These are phyloP conservation scores for Chalcosyrphus nemorum DNA, from an alignment of 2,888 invertebrate species.

Conservation along the genomic window DNA sequence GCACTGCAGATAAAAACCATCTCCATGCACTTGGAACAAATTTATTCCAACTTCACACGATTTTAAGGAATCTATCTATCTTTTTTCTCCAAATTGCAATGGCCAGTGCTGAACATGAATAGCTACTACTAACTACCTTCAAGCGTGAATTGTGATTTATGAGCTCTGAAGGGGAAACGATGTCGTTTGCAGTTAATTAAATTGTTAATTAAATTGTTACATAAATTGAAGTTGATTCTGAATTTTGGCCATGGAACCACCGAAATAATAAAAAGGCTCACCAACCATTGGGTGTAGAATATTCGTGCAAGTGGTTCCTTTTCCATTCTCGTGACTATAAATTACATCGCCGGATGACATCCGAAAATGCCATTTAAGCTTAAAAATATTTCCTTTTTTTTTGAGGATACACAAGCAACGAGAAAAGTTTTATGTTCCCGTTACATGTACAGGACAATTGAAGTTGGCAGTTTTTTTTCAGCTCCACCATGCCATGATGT, in stretches of 20 bases:
- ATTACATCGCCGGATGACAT: conserved; percentile 35
- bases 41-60: neutral
- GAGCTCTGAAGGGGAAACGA: neutral
- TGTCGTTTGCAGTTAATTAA: conserved; percentile 57
- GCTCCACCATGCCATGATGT: neutral
- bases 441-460: conserved; percentile 60
- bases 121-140: neutral
- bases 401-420: conserved; percentile 62
- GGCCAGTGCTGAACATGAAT: neutral
- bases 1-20: too few relatives aligned
- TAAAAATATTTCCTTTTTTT: conserved; percentile 34
- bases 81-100: neutral
- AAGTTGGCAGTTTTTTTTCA: conserved; percentile 2
- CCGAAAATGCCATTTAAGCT: conserved; percentile 49
- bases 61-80: neutral
- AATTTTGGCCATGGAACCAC: neutral
- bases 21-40: too few relatives aligned
- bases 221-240: conserved; percentile 19
- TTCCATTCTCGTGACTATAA: conserved; percentile 16
- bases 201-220: conserved; percentile 54
- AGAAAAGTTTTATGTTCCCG: conserved; percentile 74
- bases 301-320: neutral
- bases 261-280: neutral
- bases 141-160: conserved; percentile 14
- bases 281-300: neutral